Base-by-base conservation (phyloP, 2,888 invertebrate genomes). In the Baronia brevicornis region DNA sequence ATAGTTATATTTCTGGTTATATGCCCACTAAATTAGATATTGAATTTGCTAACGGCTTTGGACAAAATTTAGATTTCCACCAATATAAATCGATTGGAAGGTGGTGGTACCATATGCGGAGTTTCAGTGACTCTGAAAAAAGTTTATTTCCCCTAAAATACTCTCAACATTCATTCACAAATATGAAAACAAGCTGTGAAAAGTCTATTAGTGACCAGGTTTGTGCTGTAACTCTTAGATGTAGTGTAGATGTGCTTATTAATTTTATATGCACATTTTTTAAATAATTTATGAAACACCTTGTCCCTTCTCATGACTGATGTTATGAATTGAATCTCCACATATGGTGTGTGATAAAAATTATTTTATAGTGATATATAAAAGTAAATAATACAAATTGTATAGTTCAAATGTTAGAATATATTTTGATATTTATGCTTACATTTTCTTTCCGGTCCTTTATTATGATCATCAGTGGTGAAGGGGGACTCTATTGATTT, bases 51-150 rank as follows among this genome's bases (percentile, higher is more conserved):
- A 79, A 59, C 48, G 54, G 44, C 27, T 58, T 75, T 53, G 60
- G 51, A 51, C 53, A 43, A 24, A 46, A 64, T 33, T 49, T 64
- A 46, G 65, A 73, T 50, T 62, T 82, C 38, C 49, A 61, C 29
- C 69, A 68, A 43, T 86, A 75, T 60, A 60, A 60, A 32, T 62
- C 87, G 57, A 58, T 89, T 44, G 75, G 69, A 55, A 80, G 89
- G 66, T 89, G 89, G 89, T 86, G 80, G 66, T 62, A 73, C 63
- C 88, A 89, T 69, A 86, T 89, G 67, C 63, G 75, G 67, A 89
- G 87, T 71, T 89, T 86, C 67, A 77, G 72, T 57, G 64, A 65
- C 42, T 60, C 61, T 38, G 88, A 89, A 58, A 72, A 74, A 54
- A 58, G 55, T 41, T 53, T 61, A 41, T 87, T 88, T 50, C 67